Percentiles rank a stretch among this genome's conserved stretches.
Conservation (phyloP, 2,113 vertebrate genomes). For the Otolemur garnettii region DNA sequence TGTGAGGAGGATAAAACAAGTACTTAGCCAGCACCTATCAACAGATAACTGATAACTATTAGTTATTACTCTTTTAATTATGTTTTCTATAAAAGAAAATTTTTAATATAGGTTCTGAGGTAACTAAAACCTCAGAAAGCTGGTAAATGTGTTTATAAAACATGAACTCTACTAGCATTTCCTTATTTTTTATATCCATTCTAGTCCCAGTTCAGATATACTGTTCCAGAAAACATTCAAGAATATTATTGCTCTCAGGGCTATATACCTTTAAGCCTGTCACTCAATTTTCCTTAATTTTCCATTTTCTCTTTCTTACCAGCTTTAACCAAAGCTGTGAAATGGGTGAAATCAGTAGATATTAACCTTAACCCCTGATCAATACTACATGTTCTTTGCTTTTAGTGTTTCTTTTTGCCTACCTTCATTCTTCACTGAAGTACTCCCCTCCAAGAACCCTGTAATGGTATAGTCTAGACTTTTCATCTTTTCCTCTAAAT, state of each 20-base stretch:
- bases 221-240: background rate
- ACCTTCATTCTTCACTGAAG: background rate
- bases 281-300: background rate
- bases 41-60: background rate
- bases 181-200: background rate
- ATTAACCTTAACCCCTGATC: background rate
- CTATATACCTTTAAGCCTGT: background rate
- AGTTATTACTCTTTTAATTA: background rate
- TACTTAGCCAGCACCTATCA: background rate
- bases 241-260: background rate
- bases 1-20: background rate
- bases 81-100: background rate
- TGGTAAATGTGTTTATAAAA: background rate
- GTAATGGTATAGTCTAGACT: background rate
- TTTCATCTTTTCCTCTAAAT: constrained; percentile 4
- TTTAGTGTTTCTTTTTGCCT: background rate
- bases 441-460: background rate
- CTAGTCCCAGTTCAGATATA: background rate
- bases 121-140: background rate
- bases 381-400: background rate
- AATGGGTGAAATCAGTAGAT: background rate
- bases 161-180: background rate
- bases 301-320: background rate
- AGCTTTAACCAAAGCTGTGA: background rate
- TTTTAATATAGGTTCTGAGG: background rate